A percentile compares a stretch with the other conserved stretches of the same genome.
These are phyloP conservation scores for Myopa testacea DNA, from an alignment of 2,888 invertebrate species.

Conservation along the genomic window DNA sequence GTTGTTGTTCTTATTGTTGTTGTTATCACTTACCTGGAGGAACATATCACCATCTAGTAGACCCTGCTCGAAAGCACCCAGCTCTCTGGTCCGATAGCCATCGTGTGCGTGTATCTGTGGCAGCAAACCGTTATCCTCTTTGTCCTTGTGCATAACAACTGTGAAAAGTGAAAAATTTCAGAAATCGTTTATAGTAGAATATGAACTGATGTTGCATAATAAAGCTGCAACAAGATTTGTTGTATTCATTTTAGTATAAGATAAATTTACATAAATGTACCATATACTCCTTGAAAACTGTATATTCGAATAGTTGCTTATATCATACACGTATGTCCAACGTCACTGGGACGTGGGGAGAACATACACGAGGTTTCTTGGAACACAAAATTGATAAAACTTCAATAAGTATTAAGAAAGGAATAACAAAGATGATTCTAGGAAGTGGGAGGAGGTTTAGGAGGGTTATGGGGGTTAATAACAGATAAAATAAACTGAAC, in stretches of 20 bases:
- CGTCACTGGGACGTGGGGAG: no score
- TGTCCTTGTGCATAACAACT: constrained; percentile 96
- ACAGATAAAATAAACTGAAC: not conserved
- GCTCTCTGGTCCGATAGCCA: constrained; percentile 75
- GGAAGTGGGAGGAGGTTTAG: not conserved
- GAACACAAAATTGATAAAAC: not conserved
- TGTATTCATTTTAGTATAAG: no score
- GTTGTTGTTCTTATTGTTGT: not conserved
- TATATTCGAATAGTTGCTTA: no score
- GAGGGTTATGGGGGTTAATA: not conserved
- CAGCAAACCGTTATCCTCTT: constrained; percentile 84
- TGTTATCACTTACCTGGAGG: constrained; percentile 79
- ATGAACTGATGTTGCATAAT: no score
- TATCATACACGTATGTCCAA: no score
- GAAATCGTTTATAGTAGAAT: not conserved
- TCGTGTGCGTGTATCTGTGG: constrained; percentile 75
- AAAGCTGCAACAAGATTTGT: no score
- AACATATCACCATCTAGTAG: constrained; percentile 95
- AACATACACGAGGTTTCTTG: no score
- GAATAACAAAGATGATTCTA: not conserved
- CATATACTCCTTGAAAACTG: no score
- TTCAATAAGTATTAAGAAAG: constrained; percentile 1
- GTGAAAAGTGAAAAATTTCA: constrained; percentile 69
- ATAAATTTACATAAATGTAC: no score
- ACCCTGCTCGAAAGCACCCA: constrained; percentile 89